A percentile compares a stretch with the other conserved stretches of the same genome.
Conservation (phyloP, 1,140 invertebrate genomes). For the Daktulosphaira vitifoliae region DNA sequence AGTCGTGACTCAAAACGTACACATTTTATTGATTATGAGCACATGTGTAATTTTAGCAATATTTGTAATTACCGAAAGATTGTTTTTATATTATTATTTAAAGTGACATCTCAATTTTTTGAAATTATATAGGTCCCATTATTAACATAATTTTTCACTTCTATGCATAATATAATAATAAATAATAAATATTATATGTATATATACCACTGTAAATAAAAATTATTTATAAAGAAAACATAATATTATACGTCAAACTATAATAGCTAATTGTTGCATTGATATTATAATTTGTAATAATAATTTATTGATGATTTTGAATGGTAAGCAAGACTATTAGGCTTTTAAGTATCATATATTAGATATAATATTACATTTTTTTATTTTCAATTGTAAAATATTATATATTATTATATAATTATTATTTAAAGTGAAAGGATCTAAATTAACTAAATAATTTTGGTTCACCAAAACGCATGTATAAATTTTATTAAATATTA, state of each 20-base stretch:
- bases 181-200: too few relatives aligned
- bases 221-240: neutral
- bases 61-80: too few relatives aligned
- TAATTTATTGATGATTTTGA: constrained; percentile 11
- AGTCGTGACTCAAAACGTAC: neutral
- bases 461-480: too few relatives aligned
- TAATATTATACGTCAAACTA: neutral
- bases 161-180: too few relatives aligned
- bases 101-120: too few relatives aligned
- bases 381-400: constrained; percentile 19
- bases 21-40: neutral
- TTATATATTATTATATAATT: constrained; percentile 10
- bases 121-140: too few relatives aligned
- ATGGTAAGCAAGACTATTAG: constrained; percentile 32
- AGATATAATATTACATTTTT: neutral
- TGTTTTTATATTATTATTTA: neutral
- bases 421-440: too few relatives aligned
- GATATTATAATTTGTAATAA: neutral
- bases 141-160: too few relatives aligned
- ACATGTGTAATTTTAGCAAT: too few relatives aligned
- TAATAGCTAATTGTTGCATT: too few relatives aligned
- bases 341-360: constrained; percentile 15
- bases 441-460: too few relatives aligned
- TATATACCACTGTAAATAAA: constrained; percentile 7
- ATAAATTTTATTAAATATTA: neutral